Percentiles rank a stretch among this genome's conserved stretches.
These are phyloP conservation scores for Corythornis madagascariensis DNA, from an alignment of 2,113 vertebrate species.

Conservation along the genomic window DNA sequence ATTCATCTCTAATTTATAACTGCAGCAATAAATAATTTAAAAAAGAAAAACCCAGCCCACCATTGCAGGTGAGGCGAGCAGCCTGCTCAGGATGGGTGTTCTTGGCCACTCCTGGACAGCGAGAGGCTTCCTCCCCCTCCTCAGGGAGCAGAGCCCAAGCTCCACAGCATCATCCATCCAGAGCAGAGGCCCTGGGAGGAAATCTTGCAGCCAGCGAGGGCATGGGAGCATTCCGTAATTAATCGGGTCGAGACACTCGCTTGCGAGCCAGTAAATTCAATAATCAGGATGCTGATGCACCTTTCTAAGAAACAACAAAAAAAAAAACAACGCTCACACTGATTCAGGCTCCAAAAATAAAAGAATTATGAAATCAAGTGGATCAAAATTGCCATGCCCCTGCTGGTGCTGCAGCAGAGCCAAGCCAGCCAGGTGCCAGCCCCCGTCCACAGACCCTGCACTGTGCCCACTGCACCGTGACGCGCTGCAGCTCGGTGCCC, in stretches of 20 bases:
- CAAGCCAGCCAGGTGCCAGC: background rate
- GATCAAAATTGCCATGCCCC: background rate
- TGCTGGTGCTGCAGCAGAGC: fast-evolving
- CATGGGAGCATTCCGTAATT: fast-evolving
- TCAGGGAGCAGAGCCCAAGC: fast-evolving
- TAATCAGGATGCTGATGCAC: background rate
- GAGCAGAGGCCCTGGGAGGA: background rate
- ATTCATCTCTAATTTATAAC: constrained; percentile 56
- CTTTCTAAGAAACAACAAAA: background rate
- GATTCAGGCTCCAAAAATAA: background rate
- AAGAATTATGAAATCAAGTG: background rate
- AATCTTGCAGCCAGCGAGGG: background rate
- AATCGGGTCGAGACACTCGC: background rate
- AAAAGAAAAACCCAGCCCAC: background rate
- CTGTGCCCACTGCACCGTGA: fast-evolving
- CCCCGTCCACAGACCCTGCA: fast-evolving
- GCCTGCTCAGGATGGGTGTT: background rate
- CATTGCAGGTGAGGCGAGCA: background rate
- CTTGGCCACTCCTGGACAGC: background rate
- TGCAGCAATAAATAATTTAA: constrained; percentile 44
- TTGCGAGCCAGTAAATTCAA: background rate
- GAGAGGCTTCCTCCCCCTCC: background rate
- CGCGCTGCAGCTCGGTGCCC: fast-evolving
- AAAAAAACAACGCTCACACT: fast-evolving
- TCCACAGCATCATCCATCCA: fast-evolving